phyloP scores from a whole-genome alignment of 2,888 invertebrate species.

The Eupeodes latifasciatus region DNA sequence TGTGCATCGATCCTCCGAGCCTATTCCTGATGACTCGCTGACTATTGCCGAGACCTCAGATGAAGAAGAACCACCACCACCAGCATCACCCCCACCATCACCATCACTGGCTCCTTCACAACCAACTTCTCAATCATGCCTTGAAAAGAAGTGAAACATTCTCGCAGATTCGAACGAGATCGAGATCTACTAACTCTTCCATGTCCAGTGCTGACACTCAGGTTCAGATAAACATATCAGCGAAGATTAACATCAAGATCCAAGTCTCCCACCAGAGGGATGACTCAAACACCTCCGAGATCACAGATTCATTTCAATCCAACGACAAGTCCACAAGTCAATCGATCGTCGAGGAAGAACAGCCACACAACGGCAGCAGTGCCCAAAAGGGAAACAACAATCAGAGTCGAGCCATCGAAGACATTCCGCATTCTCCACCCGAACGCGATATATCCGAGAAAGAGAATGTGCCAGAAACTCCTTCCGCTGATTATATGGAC shows the following conservation, averaged over 20 bases:
- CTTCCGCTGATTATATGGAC: slow-evolving; percentile 76
- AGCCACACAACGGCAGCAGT: slow-evolving; percentile 56
- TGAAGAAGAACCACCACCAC: slow-evolving; percentile 75
- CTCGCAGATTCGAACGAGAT: not conserved
- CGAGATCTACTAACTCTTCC: slow-evolving; percentile 30
- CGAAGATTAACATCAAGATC: slow-evolving; percentile 83
- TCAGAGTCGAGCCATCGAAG: slow-evolving; percentile 42
- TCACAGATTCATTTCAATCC: slow-evolving; percentile 32
- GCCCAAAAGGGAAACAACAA: slow-evolving; percentile 54
- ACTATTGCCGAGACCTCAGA: slow-evolving; percentile 81
- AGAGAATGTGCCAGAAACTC: not conserved
- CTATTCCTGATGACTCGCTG: slow-evolving; percentile 79
- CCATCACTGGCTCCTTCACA: not conserved
- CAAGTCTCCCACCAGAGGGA: slow-evolving; percentile 79
- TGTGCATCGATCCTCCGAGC: slow-evolving; percentile 3
- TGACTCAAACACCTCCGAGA: slow-evolving; percentile 38
- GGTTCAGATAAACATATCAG: slow-evolving; percentile 82
- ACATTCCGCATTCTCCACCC: slow-evolving; percentile 53
- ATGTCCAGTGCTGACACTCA: slow-evolving; percentile 54
- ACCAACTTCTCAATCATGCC: not conserved
- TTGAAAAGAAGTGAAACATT: slow-evolving; percentile 38
- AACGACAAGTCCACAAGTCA: slow-evolving; percentile 32
- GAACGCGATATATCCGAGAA: slow-evolving; percentile 43
- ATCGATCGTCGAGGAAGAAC: slow-evolving; percentile 54
- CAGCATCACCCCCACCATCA: too few relatives aligned